Conservation (phyloP, 2,113 vertebrate genomes). For the Himantopus leucocephalus region DNA sequence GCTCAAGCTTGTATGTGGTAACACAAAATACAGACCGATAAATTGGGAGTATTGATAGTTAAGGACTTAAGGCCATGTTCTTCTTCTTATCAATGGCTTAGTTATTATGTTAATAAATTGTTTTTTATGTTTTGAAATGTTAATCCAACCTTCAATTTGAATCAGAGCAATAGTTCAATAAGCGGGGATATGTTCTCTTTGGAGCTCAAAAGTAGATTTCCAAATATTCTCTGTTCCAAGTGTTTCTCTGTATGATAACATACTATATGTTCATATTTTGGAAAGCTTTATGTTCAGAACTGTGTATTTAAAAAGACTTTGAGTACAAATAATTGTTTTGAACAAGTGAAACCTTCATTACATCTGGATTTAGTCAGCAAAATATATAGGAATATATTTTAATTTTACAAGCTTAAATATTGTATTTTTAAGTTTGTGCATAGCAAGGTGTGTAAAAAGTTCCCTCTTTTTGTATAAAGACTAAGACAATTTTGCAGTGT, state of each 20-base stretch:
- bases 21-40: not conserved
- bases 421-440: not conserved
- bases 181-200: not conserved
- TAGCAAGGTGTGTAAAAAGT: not conserved
- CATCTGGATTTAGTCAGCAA: not conserved
- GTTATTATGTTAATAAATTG: not conserved
- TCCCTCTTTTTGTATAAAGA: not conserved
- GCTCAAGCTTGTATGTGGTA: not conserved
- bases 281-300: not conserved
- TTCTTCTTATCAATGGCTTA: not conserved
- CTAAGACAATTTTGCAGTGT: not conserved
- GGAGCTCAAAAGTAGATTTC: not conserved
- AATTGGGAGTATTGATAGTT: not conserved
- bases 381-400: not conserved
- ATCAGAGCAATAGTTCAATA: not conserved
- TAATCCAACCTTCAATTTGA: not conserved
- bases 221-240: not conserved
- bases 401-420: not conserved
- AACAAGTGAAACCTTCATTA: not conserved
- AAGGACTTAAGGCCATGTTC: not conserved
- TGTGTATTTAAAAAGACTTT: not conserved
- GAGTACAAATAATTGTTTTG: not conserved
- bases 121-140: not conserved
- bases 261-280: not conserved
- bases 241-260: not conserved